These are phyloP conservation scores for Eretmochelys imbricata DNA, from an alignment of 2,113 vertebrate genomes.

Conservation along the genomic window DNA sequence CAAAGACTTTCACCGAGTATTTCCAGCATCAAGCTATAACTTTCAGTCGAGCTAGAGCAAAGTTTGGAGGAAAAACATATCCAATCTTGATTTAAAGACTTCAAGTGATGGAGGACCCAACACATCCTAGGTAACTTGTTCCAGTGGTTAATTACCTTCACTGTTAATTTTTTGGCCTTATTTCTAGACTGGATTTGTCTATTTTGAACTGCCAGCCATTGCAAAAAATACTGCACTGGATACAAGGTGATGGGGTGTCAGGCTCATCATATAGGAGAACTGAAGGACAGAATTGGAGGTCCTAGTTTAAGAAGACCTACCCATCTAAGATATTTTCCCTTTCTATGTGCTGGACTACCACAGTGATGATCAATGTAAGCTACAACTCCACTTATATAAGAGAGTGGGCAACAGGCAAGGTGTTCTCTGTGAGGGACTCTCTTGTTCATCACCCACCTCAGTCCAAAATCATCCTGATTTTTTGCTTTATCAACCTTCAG, in stretches of 20 bases:
- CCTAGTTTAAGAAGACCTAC: neutral
- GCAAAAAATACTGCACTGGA: neutral
- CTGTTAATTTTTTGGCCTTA: fast-evolving
- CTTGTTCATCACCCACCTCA: neutral
- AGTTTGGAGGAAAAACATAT: neutral
- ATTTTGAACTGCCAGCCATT: neutral
- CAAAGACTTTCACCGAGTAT: neutral
- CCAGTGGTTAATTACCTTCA: neutral
- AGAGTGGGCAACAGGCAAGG: neutral
- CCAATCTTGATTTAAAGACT: neutral
- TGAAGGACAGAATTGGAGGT: slow-evolving; percentile 1
- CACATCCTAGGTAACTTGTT: neutral
- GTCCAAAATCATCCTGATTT: neutral
- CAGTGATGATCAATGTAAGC: neutral
- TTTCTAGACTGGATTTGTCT: neutral
- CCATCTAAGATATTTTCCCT: neutral
- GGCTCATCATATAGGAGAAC: neutral
- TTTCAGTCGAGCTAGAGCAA: neutral
- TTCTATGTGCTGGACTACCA: slow-evolving; percentile 11
- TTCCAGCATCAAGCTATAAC: neutral
- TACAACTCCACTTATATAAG: neutral
- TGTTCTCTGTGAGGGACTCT: neutral
- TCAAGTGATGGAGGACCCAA: neutral
- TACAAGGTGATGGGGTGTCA: neutral
- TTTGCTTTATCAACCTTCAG: neutral